Conservation (phyloP, 2,888 invertebrate species). For the Volucella bombylans region DNA sequence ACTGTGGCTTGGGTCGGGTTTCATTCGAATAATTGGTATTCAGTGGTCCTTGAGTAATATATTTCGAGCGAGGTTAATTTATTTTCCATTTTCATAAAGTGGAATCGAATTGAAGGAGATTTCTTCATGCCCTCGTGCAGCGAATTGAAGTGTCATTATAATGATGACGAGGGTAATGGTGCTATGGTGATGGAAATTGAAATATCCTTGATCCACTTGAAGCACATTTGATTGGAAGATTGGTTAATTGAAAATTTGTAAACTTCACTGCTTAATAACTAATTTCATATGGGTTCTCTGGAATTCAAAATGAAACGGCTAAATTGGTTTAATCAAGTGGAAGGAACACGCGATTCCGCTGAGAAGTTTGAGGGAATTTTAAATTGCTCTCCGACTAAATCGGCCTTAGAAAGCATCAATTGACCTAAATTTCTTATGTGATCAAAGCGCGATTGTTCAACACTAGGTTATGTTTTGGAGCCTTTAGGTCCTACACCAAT, state of each 20-base stretch:
- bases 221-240: not conserved
- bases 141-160: slow-evolving; percentile 18
- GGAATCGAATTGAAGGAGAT: not conserved
- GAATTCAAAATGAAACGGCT: too few relatives aligned
- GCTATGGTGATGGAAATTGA: slow-evolving; percentile 8
- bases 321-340: too few relatives aligned
- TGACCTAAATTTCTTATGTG: too few relatives aligned
- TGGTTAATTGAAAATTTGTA: not conserved
- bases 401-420: too few relatives aligned
- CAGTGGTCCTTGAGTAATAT: slow-evolving; percentile 24
- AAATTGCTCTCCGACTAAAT: too few relatives aligned
- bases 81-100: slow-evolving; percentile 27
- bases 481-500: too few relatives aligned
- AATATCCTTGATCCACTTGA: not conserved
- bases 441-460: too few relatives aligned
- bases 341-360: too few relatives aligned
- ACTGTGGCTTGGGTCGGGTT: not conserved
- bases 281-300: too few relatives aligned
- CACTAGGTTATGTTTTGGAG: too few relatives aligned
- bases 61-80: slow-evolving; percentile 28
- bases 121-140: not conserved
- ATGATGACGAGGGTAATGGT: not conserved
- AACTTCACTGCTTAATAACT: too few relatives aligned
- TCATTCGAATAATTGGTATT: slow-evolving; percentile 28
- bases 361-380: too few relatives aligned